Evolutionary conservation across 1,140 invertebrate species (phyloP), one percentile per base, ranked within the genome.

Genomic region (Zaprionus tsacasi): DNA sequence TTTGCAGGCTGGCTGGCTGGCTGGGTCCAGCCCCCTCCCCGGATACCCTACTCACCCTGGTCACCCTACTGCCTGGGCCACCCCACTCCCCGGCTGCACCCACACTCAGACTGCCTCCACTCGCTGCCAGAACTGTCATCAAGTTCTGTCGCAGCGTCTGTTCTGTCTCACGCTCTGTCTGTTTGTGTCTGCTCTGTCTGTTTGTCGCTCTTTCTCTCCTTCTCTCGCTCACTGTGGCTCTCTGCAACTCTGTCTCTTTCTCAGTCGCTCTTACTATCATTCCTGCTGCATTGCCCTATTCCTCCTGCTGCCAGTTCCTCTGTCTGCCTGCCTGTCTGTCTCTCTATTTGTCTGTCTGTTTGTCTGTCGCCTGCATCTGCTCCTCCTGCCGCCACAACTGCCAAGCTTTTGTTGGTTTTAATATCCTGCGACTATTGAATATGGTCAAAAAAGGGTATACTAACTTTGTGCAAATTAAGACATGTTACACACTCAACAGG

Each of bases 291-390:
- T 66, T 30, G 30, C 74, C 21, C 58, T 76, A 52, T 45, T 73
- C 30, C 15, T 25, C 15, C 17, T 36, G 43, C 27, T 27, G 48
- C 3, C 3, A 4, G 1, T 6, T 17, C n/a, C 15, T 17, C 15
- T 45, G 7, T 4, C 38, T 21, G 15, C 8, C 45, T 17, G 17
- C 17, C 11, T 12, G 10, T 25, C 43, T 52, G 43, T 17, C 6
- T n/a, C 21, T 21, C 21, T 50, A 3, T 40, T 6, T 6, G 50
- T 64, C 75, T 67, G 35, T 67, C 57, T 72, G 67, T 70, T 57
- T 72, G 30, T 60, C 77, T 50, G 27, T 77, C 63, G 54, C 64
- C 57, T 77, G 77, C 77, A 71, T 61, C 50, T 76, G 33, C 48
- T 48, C 55, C 64, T 61, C 40, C n/a, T 52, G 17, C 55, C 66